Evolutionary conservation across 2,797 vertebrate genomes (phyloP).

Genomic region (Coreius guichenoti): DNA sequence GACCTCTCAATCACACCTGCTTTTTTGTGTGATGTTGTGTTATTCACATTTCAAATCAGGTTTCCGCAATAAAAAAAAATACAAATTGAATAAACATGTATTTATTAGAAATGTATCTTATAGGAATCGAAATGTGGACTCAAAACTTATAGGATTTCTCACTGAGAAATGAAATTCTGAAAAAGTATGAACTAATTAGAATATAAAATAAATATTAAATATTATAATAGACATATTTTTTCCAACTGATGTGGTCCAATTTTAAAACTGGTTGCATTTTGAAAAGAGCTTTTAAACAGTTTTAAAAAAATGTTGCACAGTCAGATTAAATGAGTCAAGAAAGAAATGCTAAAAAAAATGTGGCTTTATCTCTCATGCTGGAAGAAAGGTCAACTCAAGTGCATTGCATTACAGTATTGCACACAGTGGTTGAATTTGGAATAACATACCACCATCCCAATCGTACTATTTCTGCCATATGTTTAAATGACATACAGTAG

Average conservation of each 20-base stretch:
- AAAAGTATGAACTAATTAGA: too few relatives aligned
- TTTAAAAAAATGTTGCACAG: background rate
- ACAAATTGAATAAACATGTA: background rate
- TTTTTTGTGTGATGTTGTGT: background rate
- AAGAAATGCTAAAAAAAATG: background rate
- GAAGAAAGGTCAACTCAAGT: background rate
- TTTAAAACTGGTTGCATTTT: background rate
- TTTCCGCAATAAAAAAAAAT: background rate
- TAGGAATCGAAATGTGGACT: background rate
- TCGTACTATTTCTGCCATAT: background rate
- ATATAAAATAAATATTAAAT: too few relatives aligned
- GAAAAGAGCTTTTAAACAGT: background rate
- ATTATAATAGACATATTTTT: background rate
- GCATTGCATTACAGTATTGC: background rate
- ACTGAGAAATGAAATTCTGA: too few relatives aligned
- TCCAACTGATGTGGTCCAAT: background rate
- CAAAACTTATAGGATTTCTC: too few relatives aligned
- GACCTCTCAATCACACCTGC: constrained; percentile 44
- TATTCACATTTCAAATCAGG: background rate
- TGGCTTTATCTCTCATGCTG: background rate
- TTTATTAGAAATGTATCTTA: background rate
- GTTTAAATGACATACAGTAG: background rate
- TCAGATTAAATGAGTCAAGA: background rate
- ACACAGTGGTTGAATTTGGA: background rate
- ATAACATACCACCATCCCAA: background rate